Conservation (phyloP, 1,140 invertebrate species). For the Papilio polytes region DNA sequence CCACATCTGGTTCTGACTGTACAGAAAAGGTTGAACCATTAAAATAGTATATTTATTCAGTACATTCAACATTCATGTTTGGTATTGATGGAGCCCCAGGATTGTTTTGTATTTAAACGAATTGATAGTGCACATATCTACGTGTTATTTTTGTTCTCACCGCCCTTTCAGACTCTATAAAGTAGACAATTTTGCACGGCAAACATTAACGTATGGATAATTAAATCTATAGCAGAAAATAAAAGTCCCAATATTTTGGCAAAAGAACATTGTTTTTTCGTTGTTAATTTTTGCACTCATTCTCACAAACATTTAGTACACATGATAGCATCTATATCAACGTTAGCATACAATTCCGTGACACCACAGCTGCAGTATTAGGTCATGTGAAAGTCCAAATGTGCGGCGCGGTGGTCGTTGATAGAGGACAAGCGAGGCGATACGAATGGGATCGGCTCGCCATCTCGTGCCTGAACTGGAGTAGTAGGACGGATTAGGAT, state of each 20-base stretch:
- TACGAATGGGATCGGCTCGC: slow-evolving; percentile 51
- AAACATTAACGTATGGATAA: not conserved
- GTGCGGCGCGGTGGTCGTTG: slow-evolving; percentile 51
- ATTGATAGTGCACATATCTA: not conserved
- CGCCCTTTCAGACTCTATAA: not conserved
- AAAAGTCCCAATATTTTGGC: not conserved
- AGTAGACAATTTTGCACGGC: not conserved
- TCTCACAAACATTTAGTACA: slow-evolving; percentile 8
- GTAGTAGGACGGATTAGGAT: slow-evolving; percentile 83
- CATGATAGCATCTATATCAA: not conserved
- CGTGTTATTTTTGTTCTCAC: not conserved
- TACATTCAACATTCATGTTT: slow-evolving; percentile 18
- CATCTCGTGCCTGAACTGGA: slow-evolving; percentile 74
- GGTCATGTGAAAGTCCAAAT: slow-evolving; percentile 63
- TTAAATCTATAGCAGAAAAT: not conserved
- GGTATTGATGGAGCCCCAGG: not conserved
- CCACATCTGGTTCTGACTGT: slow-evolving; percentile 29
- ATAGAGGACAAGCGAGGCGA: slow-evolving; percentile 39
- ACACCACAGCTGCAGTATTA: slow-evolving; percentile 50
- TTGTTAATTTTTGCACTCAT: slow-evolving; percentile 5
- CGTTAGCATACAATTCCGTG: slow-evolving; percentile 44
- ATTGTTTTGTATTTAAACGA: not conserved
- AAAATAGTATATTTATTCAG: slow-evolving; percentile 19
- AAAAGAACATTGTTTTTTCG: not conserved
- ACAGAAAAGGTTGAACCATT: slow-evolving; percentile 26